Evolutionary conservation across 2,888 invertebrate species (phyloP), one percentile per base, ranked within the genome.

Genomic region (Cheilosia variabilis): DNA sequence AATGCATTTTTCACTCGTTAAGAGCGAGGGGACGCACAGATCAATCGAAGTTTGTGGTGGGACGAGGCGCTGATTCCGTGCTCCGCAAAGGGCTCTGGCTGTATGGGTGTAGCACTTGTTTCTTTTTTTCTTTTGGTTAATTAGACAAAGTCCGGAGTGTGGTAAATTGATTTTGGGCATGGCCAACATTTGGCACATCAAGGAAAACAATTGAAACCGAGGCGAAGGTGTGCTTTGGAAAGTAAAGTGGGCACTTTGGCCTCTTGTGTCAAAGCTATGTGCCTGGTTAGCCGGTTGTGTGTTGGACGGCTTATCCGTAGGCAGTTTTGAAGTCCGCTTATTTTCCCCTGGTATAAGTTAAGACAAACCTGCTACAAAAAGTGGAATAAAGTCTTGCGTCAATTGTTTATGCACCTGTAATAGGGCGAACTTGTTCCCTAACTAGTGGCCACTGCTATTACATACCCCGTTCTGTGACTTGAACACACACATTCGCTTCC

Each of bases 1-100:
- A 77, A 66, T 77, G 53, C 15, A 53, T 73, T 62, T 75, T 62
- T 63, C 17, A 63, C 62, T 43, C 10, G 45, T 10, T 45, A 53
- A 9, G 55, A 19, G 52, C 13, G 4, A 15, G 19, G 58, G 22
- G 24, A 4, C 1, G 10, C 19, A 43, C 27, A 47, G 75, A 55
- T 80, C 17, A 22, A 60, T 55, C 3, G 10, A 17, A 19, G 2
- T 0, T 47, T 2, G 3, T 31, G 22, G 55, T 45, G 45, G 60
- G 22, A 31, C 27, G 34, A 13, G 27, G 24, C 53, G 27, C 19
- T 53, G 62, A 73, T 68, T 80, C 62, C 57, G 52, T 69, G 17
- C 73, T 62, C 62, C 13, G 34, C 13, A 55, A 77, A 66, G 43
- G 65, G 52, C 58, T 52, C 31, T 58, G 13, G 24, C 58, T 37